These are phyloP conservation scores for Cottus gobio DNA, from an alignment of 2,113 vertebrate genomes.

Conservation along the genomic window DNA sequence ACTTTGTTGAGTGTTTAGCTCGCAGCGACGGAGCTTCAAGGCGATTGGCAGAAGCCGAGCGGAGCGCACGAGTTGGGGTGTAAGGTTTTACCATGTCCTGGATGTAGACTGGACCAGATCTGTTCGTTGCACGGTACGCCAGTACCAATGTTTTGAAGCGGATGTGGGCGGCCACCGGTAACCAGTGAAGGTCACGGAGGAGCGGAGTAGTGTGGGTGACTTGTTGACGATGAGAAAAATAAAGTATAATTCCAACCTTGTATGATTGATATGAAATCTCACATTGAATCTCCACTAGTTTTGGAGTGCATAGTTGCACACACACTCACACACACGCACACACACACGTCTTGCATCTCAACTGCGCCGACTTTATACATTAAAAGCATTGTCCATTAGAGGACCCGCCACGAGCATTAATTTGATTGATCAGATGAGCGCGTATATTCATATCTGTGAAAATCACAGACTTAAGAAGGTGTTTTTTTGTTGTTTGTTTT, in stretches of 20 bases:
- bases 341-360: not conserved
- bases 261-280: not conserved
- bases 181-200: too few species aligned
- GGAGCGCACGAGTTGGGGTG: too few species aligned
- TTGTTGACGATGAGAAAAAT: not conserved
- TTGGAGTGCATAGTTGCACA: not conserved
- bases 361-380: not conserved
- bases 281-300: not conserved
- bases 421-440: not conserved
- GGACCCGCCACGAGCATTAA: not conserved
- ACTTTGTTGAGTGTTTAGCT: too few species aligned
- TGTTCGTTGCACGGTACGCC: too few species aligned
- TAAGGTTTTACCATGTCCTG: too few species aligned
- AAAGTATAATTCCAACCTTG: not conserved
- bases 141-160: too few species aligned
- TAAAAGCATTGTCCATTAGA: conserved; percentile 15
- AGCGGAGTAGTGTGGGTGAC: too few species aligned
- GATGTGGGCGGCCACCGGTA: too few species aligned
- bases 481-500: not conserved
- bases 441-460: not conserved
- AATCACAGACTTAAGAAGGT: not conserved
- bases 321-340: not conserved
- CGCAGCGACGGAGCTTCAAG: too few species aligned
- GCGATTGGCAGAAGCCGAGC: too few species aligned
- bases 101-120: too few species aligned